phyloP scores from a whole-genome alignment of 92 coral and sea anemone genomes.

The Epizoanthus illoricatus region DNA sequence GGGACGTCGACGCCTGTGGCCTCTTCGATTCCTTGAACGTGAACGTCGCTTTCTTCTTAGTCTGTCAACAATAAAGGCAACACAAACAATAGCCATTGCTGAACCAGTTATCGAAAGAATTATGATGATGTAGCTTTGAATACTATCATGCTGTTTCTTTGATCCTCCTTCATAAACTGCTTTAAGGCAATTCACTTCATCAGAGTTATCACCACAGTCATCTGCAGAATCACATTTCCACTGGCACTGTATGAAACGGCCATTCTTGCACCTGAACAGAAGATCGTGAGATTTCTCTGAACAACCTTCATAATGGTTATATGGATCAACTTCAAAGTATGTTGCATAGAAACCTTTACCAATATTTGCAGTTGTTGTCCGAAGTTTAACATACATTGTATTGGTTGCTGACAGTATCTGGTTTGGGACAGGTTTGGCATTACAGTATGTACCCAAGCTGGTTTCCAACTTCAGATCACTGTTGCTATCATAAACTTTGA shows the following conservation, averaged over 20 bases:
- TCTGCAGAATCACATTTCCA: slow-evolving; percentile 84
- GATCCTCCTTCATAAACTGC: slow-evolving; percentile 1
- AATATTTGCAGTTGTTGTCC: slow-evolving; percentile 35
- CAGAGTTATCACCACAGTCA: slow-evolving; percentile 84
- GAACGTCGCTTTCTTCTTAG: slow-evolving; percentile 64
- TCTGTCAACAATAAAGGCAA: slow-evolving; percentile 71
- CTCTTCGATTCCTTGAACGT: slow-evolving; percentile 66
- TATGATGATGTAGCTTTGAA: slow-evolving; percentile 71
- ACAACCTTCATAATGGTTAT: slow-evolving; percentile 65
- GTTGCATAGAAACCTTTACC: slow-evolving; percentile 78
- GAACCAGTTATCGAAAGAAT: slow-evolving; percentile 79
- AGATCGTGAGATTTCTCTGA: slow-evolving; percentile 55
- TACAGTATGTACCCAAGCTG: slow-evolving; percentile 61
- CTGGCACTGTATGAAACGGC: slow-evolving; percentile 64
- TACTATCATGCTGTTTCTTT: slow-evolving; percentile 38
- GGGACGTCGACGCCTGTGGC: slow-evolving; percentile 60
- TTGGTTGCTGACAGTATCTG: slow-evolving; percentile 56
- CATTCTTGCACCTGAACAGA: slow-evolving; percentile 65
- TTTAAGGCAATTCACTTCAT: slow-evolving; percentile 61
- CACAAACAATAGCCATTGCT: slow-evolving; percentile 65
- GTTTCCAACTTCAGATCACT: slow-evolving; percentile 34
- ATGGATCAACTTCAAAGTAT: slow-evolving; percentile 66
- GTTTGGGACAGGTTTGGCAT: slow-evolving; percentile 36
- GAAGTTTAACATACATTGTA: slow-evolving; percentile 57
- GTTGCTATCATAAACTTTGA: slow-evolving; percentile 68